Conservation (phyloP, 2,797 vertebrate genomes). For the Sus cebifrons region DNA sequence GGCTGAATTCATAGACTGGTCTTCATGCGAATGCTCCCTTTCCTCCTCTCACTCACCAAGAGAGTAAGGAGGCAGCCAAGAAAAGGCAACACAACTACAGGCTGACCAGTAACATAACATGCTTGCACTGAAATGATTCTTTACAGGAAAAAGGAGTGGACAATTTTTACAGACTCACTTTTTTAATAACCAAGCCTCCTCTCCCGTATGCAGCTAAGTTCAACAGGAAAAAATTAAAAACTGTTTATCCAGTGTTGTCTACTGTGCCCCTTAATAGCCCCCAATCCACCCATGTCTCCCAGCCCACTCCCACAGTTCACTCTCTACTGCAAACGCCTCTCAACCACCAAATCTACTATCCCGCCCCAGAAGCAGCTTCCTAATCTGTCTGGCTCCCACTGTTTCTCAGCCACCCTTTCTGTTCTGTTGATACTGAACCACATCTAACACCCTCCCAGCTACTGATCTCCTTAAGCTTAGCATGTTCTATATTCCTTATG, state of each 20-base stretch:
- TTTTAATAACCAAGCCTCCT: constrained; percentile 20
- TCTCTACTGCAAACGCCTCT: background rate
- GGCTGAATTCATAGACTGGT: no score
- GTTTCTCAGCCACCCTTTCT: background rate
- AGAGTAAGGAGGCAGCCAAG: background rate
- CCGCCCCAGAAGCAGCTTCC: background rate
- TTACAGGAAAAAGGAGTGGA: background rate
- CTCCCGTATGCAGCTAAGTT: background rate
- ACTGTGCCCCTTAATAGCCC: background rate
- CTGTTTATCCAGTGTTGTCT: background rate
- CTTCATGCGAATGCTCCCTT: background rate
- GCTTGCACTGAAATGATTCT: background rate
- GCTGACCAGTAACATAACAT: background rate
- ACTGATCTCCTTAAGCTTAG: background rate
- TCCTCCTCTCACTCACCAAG: background rate
- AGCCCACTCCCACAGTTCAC: background rate
- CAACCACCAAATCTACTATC: background rate
- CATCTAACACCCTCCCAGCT: background rate
- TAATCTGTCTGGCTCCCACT: background rate
- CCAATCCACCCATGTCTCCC: background rate
- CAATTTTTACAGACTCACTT: background rate
- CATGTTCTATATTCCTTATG: background rate
- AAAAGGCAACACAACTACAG: background rate
- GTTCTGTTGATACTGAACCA: background rate
- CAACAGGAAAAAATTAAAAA: constrained; percentile 6